Base-by-base conservation (phyloP, 2,113 vertebrate species). In the Prunella himalayana region DNA sequence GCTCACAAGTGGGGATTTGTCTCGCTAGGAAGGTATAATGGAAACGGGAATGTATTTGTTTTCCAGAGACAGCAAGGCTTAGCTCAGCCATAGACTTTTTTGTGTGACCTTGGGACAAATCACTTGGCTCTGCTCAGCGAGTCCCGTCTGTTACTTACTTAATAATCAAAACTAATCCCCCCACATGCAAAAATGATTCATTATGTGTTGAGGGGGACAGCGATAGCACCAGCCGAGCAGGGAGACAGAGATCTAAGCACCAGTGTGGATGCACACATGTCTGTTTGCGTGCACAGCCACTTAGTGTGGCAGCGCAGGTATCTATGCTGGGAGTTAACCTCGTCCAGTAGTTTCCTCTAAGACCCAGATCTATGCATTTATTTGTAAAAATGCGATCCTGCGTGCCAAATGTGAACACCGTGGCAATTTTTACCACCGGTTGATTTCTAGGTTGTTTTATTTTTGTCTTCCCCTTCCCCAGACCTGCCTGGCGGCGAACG, bases 51-150 rank as follows among this genome's bases (percentile, higher is more conserved):
- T 86, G 49, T 47, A 54, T 91, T 87, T 89, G 24, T 87, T 90
- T 95, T 78, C 71, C 51, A 51, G 85, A 88, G 78, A 85, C 61
- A 92, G 49, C 3, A 59, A 70, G 63, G 92, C 60, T 90, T 61
- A 87, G 84, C 77, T 87, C 69, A 94, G 86, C 81, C 64, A 18
- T 56, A 71, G 86, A 85, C 79, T 92, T 95, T 82, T 90, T 73
- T 61, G 44, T 63, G 78, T 97, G 96, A 97, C 96, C 96, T 97
- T 97, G 97, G 94, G 92, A 96, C 73, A 70, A 82, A 93, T 85
- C 94, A 35, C 57, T 92, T 53, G 53, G 20, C 77, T 82, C 21
- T 88, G 76, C 86, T 84, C 2, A 0, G 31, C 0, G 2, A 78
- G 92, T 71, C 83, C 95, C 2, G 27, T 75, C 92, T 91, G 64